Conservation (phyloP, 2,888 invertebrate species). For the Drosophila koepferae region DNA sequence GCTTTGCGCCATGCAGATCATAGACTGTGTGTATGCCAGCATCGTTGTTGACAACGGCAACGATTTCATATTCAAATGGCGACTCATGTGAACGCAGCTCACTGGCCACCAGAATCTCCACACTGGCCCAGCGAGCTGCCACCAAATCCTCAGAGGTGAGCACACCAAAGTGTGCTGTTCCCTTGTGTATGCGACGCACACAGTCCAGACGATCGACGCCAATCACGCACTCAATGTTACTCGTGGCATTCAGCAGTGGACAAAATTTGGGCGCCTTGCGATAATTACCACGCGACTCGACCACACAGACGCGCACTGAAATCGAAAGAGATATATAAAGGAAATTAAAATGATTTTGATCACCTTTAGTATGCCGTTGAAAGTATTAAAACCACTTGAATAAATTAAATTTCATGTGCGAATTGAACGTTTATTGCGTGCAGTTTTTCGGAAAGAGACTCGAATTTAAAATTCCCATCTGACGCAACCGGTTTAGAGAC, state of each 20-base stretch:
- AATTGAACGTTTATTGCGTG: conserved; percentile 27
- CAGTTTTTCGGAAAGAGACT: conserved; percentile 36
- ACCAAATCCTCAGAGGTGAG: conserved; percentile 94
- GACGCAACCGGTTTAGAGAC: conserved; percentile 44
- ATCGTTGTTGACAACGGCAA: conserved; percentile 88
- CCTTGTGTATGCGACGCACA: conserved; percentile 90
- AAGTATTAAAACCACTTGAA: conserved; percentile 5
- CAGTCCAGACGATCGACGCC: conserved; percentile 93
- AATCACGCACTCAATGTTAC: conserved; percentile 89
- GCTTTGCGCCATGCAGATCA: conserved; percentile 89
- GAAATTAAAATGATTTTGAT: neutral
- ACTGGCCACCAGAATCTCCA: conserved; percentile 90
- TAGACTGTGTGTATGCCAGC: conserved; percentile 87
- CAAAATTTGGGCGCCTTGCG: conserved; percentile 88
- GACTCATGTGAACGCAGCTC: conserved; percentile 87
- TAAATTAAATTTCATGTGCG: conserved; percentile 11
- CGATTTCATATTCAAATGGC: conserved; percentile 88
- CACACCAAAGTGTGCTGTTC: conserved; percentile 93
- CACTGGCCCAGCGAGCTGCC: conserved; percentile 89
- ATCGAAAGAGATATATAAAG: conserved; percentile 3
- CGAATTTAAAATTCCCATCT: conserved; percentile 49
- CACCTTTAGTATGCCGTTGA: conserved; percentile 18
- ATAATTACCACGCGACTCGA: conserved; percentile 88
- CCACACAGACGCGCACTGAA: conserved; percentile 90
- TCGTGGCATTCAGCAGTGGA: conserved; percentile 87